Base-by-base conservation (phyloP, 1,140 invertebrate species). In the Magallana gigas region DNA sequence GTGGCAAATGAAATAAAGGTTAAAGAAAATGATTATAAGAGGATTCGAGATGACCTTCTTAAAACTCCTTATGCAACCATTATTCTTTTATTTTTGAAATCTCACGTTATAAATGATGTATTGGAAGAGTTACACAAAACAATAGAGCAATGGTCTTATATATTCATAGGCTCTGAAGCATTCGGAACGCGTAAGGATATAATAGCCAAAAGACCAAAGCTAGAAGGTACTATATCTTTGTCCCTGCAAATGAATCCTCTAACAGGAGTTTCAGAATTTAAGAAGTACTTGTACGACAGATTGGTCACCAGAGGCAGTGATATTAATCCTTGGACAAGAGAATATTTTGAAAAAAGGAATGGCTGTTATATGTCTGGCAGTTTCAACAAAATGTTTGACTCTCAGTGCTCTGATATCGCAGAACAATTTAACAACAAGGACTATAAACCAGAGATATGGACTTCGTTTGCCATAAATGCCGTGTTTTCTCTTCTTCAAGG, bases 131-230 rank as follows among this genome's bases (percentile, higher is more conserved):
- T 87, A 1, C 23, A 84, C 6, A 8, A 76, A 36, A 18, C 18
- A 57, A 62, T 85, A 71, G 16, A 88, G 0, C 57, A 57, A 71
- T 83, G 87, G 9, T 64, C 71, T 56, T 88, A 84, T n/a, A 11
- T 88, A 23, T 85, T 85, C 29, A 88, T 88, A 48, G 87, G 87
- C 8, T 88, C 87, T 1, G 87, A 88, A 83, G 87, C 87, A 14
- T 85, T 83, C 56, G 87, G 87, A 56, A 76, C 59, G 14, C 84
- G 68, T 29, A 14, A 57, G 5, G 58, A 85, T 11, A 59, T 76
- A 6, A 84, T 85, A 14, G 12, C 57, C 14, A n/a, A 58, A 23
- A 80, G 80, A 29, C 57, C n/a, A 8, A 85, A 88, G 29, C 58
- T 88, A 8, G 87, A 36, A 60, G 87, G 87, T 18, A 57, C 83